Base-by-base conservation (phyloP, 2,797 vertebrate species). In the Coregonus ussuriensis region DNA sequence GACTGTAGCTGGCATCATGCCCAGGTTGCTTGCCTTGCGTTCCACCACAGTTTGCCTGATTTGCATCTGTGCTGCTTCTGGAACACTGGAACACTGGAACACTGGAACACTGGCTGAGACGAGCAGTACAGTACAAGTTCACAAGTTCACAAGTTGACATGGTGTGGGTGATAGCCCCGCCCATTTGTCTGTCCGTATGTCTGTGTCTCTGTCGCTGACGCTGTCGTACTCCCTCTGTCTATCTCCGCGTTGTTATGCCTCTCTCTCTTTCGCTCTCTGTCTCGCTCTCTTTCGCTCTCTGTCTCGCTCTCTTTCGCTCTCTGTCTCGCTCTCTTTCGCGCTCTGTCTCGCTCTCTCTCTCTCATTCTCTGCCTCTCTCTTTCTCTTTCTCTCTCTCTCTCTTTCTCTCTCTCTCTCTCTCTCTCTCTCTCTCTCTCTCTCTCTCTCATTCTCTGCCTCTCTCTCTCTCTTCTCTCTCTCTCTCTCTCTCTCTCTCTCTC, bases 11-110 rank as follows among this genome's bases (percentile, higher is more conserved):
- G 92, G 94, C 90, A 83, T 35, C 6, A 41, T 4, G 90, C 92
- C 93, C 86, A 85, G 87, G 77, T 63, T 80, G 86, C 85, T 86
- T 66, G 3, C 89, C 86, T 94, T 92, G 91, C 91, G 91, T 93
- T 93, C 89, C 87, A 90, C 85, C 82, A 75, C 82, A 89, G 88
- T 91, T 90, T 85, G 84, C 71, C 81, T 83, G 91, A 94, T 94
- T 93, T 90, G 85, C 87, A 93, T 94, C 89, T 86, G 85, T 81
- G 81, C 89, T 86, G 76, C 31, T 77, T 84, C 25, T 31, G 87
- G 88, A 89, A 86, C 90, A 91, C 78, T 79, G 53, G 4, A 25
- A 25, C 25, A 25, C 25, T 25, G 25, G 25, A 25, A 25, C 25
- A 25, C 25, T 9, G 87, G 88, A 89, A 86, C 90, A 91, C 78